Conservation (phyloP, 2,888 invertebrate genomes). For the Polydrusus tereticollis region DNA sequence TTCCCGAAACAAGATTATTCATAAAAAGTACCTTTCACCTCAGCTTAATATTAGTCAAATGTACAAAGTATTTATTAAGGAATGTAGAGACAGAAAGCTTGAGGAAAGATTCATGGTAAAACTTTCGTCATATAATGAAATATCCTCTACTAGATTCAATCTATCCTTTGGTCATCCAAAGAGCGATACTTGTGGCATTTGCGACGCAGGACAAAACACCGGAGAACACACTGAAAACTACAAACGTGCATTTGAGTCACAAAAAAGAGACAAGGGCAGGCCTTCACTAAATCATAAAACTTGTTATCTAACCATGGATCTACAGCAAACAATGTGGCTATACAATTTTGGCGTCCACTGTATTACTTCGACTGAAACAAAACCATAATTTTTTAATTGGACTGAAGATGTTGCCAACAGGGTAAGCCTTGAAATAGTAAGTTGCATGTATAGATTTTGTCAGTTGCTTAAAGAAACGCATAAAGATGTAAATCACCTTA, state of each 20-base stretch:
- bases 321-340: slow-evolving; percentile 53
- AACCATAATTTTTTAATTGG: slow-evolving; percentile 49
- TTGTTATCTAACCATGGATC: slow-evolving; percentile 49
- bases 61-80: slow-evolving; percentile 30
- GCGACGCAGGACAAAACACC: slow-evolving; percentile 24
- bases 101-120: slow-evolving; percentile 19
- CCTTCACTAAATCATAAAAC: not conserved
- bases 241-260: slow-evolving; percentile 30
- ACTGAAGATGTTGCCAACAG: slow-evolving; percentile 50
- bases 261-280: slow-evolving; percentile 30
- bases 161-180: slow-evolving; percentile 26
- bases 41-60: slow-evolving; percentile 31
- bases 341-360: slow-evolving; percentile 51
- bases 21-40: slow-evolving; percentile 43
- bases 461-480: slow-evolving; percentile 15
- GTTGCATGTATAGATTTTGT: slow-evolving; percentile 28
- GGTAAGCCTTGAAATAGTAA: slow-evolving; percentile 23
- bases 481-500: slow-evolving; percentile 12
- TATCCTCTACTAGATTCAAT: slow-evolving; percentile 36
- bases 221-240: slow-evolving; percentile 36
- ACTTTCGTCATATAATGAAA: slow-evolving; percentile 13
- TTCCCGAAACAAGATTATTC: slow-evolving; percentile 35
- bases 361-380: slow-evolving; percentile 16
- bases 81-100: slow-evolving; percentile 19
- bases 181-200: slow-evolving; percentile 37